A percentile compares a stretch with the other conserved stretches of the same genome.
phyloP scores from a whole-genome alignment of 2,888 invertebrate genomes.

The Tachina lurida region DNA sequence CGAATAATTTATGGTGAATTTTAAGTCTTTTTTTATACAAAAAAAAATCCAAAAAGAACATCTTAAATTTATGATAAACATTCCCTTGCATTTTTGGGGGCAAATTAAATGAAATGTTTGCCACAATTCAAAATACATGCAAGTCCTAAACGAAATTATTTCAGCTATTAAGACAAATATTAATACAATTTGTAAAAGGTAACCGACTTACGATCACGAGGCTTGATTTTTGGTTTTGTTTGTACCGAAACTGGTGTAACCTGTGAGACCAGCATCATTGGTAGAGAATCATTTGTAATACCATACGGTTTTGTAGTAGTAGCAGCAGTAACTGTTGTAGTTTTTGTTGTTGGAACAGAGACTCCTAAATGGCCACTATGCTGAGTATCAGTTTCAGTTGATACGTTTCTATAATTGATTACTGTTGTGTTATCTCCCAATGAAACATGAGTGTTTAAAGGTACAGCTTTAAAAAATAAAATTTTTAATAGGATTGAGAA shows the following conservation, averaged over 20 bases:
- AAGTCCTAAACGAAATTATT: no score
- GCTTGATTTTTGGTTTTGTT: constrained; percentile 60
- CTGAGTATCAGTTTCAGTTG: constrained; percentile 20
- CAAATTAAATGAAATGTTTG: no score
- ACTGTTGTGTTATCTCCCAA: constrained; percentile 34
- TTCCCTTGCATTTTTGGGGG: no score
- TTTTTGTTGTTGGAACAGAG: constrained; percentile 16
- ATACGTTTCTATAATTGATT: constrained; percentile 24
- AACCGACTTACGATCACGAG: constrained; percentile 70
- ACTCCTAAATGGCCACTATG: neutral
- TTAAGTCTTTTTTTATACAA: no score
- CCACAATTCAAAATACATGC: no score
- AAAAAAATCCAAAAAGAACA: no score
- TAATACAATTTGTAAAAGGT: neutral
- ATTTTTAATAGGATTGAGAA: neutral
- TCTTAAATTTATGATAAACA: no score
- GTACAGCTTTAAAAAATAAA: constrained; percentile 35
- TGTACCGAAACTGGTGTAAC: constrained; percentile 53
- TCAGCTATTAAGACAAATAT: no score
- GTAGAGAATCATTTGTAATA: constrained; percentile 58
- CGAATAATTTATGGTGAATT: no score
- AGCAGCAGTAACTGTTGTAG: neutral
- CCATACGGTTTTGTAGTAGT: constrained; percentile 44
- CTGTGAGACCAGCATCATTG: constrained; percentile 63
- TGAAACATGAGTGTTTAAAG: constrained; percentile 32